Evolutionary conservation across 2,797 vertebrate genomes (phyloP), one percentile per base, ranked within the genome.

Genomic region (Toxotes lorentzi): DNA sequence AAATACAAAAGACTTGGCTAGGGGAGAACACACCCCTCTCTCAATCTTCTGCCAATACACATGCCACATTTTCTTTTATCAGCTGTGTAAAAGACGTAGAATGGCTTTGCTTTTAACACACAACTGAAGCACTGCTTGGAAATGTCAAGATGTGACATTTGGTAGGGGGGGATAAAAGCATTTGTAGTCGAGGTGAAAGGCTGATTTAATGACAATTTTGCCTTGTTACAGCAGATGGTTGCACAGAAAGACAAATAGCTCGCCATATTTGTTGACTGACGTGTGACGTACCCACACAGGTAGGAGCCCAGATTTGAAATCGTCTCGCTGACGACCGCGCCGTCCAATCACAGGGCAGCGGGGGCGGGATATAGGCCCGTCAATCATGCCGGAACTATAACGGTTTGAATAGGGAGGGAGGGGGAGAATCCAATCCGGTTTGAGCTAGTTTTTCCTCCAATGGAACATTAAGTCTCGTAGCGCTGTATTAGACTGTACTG

Each of bases 401-500:
- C 92, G 90, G 92, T 93, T 93, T 94, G 94, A 95, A 93, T 87
- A 83, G 87, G 84, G 93, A 92, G 92, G 93, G 94, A 91, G 93
- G 94, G 92, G 94, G 93, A 93, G 94, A 95, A 95, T 90, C 94
- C 96, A 95, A 97, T 96, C 96, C 96, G 96, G 96, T 96, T 96
- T 96, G 87, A 97, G 96, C 97, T 96, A 96, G 96, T 96, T 96
- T 94, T 93, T 90, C 92, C 95, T 94, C 94, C 94, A 95, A 94
- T 95, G 93, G 95, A 95, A 94, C 94, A 95, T 92, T 96, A 95
- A 93, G 94, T 92, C 92, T 94, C 85, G 88, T 91, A 86, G 85
- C 89, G 85, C 92, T 89, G 92, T 90, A 91, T 92, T 91, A 90
- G 87, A 92, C 91, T 92, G 91, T 92, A 92, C 90, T 90, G 92